Evolutionary conservation across 2,113 vertebrate genomes (phyloP).

Genomic region (Pardalotus punctatus): DNA sequence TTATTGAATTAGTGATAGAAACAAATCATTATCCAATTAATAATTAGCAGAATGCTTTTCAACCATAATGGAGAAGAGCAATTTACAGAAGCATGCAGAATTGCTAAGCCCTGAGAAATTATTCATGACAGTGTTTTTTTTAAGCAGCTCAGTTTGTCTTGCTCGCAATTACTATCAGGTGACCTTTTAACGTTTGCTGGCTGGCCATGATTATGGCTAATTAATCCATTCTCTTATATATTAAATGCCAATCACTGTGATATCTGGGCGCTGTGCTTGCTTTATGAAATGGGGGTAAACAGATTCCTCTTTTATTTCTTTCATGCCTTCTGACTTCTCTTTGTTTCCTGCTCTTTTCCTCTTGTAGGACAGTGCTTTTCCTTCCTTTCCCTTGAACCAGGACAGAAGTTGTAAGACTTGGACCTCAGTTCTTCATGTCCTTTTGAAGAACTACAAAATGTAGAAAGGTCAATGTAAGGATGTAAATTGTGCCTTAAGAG

Average conservation of each 20-base stretch:
- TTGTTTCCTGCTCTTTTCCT: not conserved
- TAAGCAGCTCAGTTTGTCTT: not conserved
- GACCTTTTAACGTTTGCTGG: constrained; percentile 21
- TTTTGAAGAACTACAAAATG: not conserved
- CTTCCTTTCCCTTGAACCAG: not conserved
- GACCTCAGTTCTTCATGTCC: not conserved
- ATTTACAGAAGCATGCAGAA: constrained; percentile 16
- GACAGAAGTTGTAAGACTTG: not conserved
- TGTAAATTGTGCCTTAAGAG: not conserved
- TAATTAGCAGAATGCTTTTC: constrained; percentile 50
- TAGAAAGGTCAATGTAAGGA: not conserved
- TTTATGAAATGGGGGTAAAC: not conserved
- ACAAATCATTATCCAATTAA: constrained; percentile 66
- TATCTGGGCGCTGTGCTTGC: not conserved
- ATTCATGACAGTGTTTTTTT: not conserved
- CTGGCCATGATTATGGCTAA: not conserved
- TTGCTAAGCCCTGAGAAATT: constrained; percentile 7
- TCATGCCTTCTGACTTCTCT: not conserved
- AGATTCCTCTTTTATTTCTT: not conserved
- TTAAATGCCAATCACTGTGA: not conserved
- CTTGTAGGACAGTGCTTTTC: not conserved
- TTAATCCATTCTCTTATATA: not conserved
- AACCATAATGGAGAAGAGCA: constrained; percentile 12
- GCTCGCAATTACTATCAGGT: constrained; percentile 3
- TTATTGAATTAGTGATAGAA: constrained; percentile 53